A percentile compares a stretch with the other conserved stretches of the same genome.
Evolutionary conservation across 2,113 vertebrate genomes (phyloP).

Genomic region (Thinocorus orbignyianus): DNA sequence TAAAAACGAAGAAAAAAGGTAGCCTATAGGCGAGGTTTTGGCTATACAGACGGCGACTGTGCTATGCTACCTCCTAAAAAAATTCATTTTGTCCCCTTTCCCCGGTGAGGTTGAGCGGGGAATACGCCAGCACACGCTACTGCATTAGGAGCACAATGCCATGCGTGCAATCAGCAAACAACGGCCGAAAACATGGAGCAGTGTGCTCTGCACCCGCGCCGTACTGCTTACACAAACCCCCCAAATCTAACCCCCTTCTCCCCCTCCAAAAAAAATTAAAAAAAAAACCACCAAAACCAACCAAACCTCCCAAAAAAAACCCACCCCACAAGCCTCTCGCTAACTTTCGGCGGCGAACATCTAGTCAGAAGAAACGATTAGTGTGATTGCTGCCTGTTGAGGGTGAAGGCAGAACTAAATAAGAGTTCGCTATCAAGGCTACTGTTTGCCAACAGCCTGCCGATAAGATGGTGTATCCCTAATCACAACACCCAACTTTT

Average conservation of each 20-base stretch:
- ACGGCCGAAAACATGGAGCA: not conserved
- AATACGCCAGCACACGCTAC: not conserved
- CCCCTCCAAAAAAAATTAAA: not conserved
- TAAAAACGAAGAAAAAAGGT: not conserved
- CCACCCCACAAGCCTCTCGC: fast-evolving
- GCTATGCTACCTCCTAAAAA: not conserved
- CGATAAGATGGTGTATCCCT: not conserved
- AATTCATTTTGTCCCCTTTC: not conserved
- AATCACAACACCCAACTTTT: not conserved
- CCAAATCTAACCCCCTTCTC: not conserved
- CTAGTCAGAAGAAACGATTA: not conserved
- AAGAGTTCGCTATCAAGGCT: not conserved
- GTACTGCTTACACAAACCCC: not conserved
- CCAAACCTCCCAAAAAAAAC: too few relatives aligned
- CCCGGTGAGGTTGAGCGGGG: not conserved
- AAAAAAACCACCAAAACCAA: too few relatives aligned
- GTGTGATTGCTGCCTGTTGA: not conserved
- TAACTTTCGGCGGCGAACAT: not conserved
- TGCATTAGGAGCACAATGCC: not conserved
- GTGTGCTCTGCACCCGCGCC: not conserved
- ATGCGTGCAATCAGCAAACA: slow-evolving; percentile 12
- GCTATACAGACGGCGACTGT: not conserved
- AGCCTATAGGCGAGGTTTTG: slow-evolving; percentile 3
- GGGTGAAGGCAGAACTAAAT: not conserved
- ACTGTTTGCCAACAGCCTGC: not conserved